phyloP scores from a whole-genome alignment of 2,888 invertebrate genomes.

The Ptilodon capucinus region DNA sequence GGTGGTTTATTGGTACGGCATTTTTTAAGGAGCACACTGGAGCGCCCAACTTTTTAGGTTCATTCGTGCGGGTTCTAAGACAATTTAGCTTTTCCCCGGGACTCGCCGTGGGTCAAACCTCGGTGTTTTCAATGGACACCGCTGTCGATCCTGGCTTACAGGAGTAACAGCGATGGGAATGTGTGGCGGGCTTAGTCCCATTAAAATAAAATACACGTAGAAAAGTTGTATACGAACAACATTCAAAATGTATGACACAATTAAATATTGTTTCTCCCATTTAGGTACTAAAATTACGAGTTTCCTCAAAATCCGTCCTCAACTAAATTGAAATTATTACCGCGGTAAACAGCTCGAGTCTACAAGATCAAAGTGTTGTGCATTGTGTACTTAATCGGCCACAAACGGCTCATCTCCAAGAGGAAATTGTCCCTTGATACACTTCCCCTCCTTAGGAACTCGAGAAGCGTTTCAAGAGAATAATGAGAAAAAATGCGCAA shows the following conservation, averaged over 20 bases:
- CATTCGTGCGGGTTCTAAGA: too few relatives aligned
- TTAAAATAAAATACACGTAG: too few relatives aligned
- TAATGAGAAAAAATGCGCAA: slow-evolving; percentile 33
- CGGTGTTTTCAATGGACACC: too few relatives aligned
- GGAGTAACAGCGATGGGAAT: too few relatives aligned
- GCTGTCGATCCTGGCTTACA: too few relatives aligned
- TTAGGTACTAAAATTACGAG: slow-evolving; percentile 6
- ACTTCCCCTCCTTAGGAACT: slow-evolving; percentile 50
- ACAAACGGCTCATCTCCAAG: slow-evolving; percentile 48
- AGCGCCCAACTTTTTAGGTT: too few relatives aligned
- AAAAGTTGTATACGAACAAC: too few relatives aligned
- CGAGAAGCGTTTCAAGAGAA: slow-evolving; percentile 26
- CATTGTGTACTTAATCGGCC: slow-evolving; percentile 42
- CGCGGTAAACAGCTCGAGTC: slow-evolving; percentile 19
- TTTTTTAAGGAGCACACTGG: too few relatives aligned
- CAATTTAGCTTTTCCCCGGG: too few relatives aligned
- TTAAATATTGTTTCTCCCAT: not conserved
- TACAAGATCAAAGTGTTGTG: slow-evolving; percentile 31
- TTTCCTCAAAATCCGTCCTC: not conserved
- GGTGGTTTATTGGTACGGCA: too few relatives aligned
- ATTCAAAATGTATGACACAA: not conserved
- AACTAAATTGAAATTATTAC: slow-evolving; percentile 25
- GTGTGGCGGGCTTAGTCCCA: too few relatives aligned
- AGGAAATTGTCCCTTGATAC: slow-evolving; percentile 70
- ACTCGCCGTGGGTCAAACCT: too few relatives aligned